Base-by-base conservation (phyloP, 2,797 vertebrate species). In the Gymnopithys bicolor region DNA sequence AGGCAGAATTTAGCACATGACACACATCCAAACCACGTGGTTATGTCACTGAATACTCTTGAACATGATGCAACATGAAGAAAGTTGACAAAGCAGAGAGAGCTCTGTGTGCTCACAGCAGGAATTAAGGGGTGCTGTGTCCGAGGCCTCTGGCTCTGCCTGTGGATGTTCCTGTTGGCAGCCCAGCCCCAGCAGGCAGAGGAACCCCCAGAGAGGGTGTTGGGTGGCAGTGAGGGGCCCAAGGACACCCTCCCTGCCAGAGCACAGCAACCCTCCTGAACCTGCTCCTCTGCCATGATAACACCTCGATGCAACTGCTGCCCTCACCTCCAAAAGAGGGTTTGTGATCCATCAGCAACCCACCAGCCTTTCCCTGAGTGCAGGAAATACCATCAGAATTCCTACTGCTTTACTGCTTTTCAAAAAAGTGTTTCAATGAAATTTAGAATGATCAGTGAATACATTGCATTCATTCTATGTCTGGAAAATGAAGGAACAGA, bases 1-100 rank as follows among this genome's bases (percentile, higher is more conserved):
- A 32, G 48, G 45, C 16, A 90, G 81, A 89, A 84, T 67, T 76
- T 10, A 70, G 30, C 75, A 56, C 51, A 60, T 1, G 2, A 41
- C 45, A 39, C 18, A n/a, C 7, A 7, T 35, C 77, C 60, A 76
- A 27, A 48, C 45, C 56, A 48, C 0, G 0, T 45, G n/a, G 32
- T 25, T 74, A 30, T 32, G 48, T 30, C 56, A 63, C 59, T 58
- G 48, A 64, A 35, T 46, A 12, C 33, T 63, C 79, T 24, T 30
- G 49, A 35, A 74, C 13, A 43, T 18, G 28, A 55, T 2, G 55
- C 15, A 19, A 11, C 28, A 48, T 22, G 39, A 21, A 71, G 56
- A 63, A 84, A 73, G 63, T 43, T 70, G 77, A 63, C 74, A 63
- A 55, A 82, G 75, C 43, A 53, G 79, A 64, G 56, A 30, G 55